Percentiles rank a stretch among this genome's conserved stretches.
Conservation (phyloP, 2,113 vertebrate genomes). For the Lophotis ruficrista region DNA sequence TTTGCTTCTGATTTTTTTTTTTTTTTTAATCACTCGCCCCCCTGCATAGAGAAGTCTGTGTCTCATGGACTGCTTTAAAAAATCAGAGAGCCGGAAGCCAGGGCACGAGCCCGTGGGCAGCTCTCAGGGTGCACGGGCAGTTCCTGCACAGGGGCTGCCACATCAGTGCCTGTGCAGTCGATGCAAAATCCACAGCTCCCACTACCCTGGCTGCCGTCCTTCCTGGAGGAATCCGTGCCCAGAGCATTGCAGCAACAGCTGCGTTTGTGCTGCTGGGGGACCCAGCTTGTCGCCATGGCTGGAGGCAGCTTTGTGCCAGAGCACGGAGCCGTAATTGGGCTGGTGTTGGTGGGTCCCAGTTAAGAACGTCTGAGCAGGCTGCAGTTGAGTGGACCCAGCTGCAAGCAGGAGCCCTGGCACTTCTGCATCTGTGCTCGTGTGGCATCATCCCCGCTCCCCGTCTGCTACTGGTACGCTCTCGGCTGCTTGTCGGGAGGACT, state of each 20-base stretch:
- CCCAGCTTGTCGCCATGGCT: background rate
- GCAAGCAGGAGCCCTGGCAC: background rate
- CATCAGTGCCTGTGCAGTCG: background rate
- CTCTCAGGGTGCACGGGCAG: rapidly evolving
- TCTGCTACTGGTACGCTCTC: background rate
- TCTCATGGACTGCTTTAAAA: background rate
- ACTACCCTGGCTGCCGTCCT: background rate
- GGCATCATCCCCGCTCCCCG: background rate
- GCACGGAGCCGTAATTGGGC: background rate
- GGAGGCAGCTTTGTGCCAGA: background rate
- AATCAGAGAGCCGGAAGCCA: background rate
- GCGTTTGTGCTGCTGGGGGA: background rate
- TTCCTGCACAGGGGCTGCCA: background rate
- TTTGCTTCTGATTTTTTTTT: background rate
- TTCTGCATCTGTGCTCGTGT: background rate
- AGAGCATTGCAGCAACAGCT: background rate
- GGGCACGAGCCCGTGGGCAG: background rate
- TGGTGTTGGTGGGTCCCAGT: background rate
- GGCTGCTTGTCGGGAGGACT: background rate
- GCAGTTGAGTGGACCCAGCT: background rate
- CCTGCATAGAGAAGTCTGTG: background rate
- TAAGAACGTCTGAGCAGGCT: background rate
- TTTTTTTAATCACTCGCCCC: too few relatives aligned
- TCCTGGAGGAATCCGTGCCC: background rate
- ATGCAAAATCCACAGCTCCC: background rate